Percentiles rank a stretch among this genome's conserved stretches.
phyloP scores from a whole-genome alignment of 1,140 invertebrate species.

The Papilio dardanus region DNA sequence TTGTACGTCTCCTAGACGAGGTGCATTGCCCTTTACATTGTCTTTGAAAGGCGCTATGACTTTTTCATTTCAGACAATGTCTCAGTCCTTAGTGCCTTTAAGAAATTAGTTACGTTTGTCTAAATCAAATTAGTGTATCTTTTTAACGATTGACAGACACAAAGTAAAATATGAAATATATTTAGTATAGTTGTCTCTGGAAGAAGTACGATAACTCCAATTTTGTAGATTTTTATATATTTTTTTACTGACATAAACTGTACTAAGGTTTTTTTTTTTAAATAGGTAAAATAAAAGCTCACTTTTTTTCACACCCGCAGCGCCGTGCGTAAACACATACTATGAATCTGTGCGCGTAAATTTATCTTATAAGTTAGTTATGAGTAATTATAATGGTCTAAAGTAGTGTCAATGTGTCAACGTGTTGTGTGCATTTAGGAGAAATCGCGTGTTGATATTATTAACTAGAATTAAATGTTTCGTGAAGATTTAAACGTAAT shows the following conservation, averaged over 20 bases:
- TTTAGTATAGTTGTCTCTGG: too few relatives aligned
- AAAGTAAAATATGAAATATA: too few relatives aligned
- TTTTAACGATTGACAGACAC: too few relatives aligned
- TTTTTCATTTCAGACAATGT: too few relatives aligned
- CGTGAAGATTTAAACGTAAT: neutral
- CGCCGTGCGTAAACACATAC: slow-evolving; percentile 4
- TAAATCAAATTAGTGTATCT: too few relatives aligned
- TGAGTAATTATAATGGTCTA: neutral
- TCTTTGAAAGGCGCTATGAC: too few relatives aligned
- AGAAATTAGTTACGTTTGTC: too few relatives aligned
- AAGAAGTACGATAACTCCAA: neutral
- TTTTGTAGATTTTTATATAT: neutral
- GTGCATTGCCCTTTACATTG: too few relatives aligned
- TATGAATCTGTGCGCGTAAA: neutral
- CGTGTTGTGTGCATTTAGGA: neutral
- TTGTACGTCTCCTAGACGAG: too few relatives aligned
- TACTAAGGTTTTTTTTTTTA: neutral
- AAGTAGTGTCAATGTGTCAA: neutral
- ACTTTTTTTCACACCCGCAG: neutral
- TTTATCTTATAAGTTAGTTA: neutral
- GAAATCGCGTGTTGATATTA: neutral
- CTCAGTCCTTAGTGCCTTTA: too few relatives aligned
- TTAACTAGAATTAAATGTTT: neutral
- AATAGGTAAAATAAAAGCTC: too few relatives aligned
- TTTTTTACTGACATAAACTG: neutral